A percentile compares a stretch with the other conserved stretches of the same genome.
phyloP scores from a whole-genome alignment of 1,140 invertebrate species.

The Drosophila lini region DNA sequence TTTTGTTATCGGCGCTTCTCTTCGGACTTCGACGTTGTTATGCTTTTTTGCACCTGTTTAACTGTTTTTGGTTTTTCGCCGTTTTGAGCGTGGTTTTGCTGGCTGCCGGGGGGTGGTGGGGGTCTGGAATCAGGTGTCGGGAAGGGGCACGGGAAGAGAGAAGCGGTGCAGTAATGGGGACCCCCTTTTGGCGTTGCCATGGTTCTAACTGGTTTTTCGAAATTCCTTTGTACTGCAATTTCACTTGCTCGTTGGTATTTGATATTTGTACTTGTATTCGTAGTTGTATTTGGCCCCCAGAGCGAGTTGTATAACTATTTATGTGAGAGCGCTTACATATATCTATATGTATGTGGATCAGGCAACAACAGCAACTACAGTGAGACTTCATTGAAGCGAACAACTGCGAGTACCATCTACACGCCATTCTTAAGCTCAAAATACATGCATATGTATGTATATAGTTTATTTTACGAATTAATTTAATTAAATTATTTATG shows the following conservation, averaged over 20 bases:
- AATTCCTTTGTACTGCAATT: slow-evolving; percentile 70
- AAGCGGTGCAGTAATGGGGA: background rate
- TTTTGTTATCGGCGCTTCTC: slow-evolving; percentile 1
- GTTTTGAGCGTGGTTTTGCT: slow-evolving; percentile 15
- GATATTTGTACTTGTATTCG: slow-evolving; percentile 8
- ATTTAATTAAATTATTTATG: background rate
- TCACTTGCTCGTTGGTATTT: slow-evolving; percentile 52
- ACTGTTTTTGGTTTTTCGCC: slow-evolving; percentile 67
- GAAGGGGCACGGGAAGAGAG: background rate
- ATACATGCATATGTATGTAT: no score
- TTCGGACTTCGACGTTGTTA: slow-evolving; percentile 41
- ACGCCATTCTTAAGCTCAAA: no score
- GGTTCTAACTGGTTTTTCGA: slow-evolving; percentile 70
- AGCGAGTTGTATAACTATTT: slow-evolving; percentile 63
- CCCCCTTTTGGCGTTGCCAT: slow-evolving; percentile 31
- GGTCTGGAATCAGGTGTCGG: slow-evolving; percentile 1
- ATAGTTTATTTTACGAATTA: no score
- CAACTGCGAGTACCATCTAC: no score
- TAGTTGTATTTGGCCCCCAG: slow-evolving; percentile 36
- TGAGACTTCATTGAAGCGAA: background rate
- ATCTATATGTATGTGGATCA: slow-evolving; percentile 6
- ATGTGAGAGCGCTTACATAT: slow-evolving; percentile 7
- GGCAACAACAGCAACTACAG: slow-evolving; percentile 20
- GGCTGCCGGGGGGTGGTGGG: background rate
- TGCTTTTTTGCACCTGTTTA: slow-evolving; percentile 78